These are phyloP conservation scores for Aphidius colemani DNA, from an alignment of 2,888 invertebrate genomes.

Conservation along the genomic window DNA sequence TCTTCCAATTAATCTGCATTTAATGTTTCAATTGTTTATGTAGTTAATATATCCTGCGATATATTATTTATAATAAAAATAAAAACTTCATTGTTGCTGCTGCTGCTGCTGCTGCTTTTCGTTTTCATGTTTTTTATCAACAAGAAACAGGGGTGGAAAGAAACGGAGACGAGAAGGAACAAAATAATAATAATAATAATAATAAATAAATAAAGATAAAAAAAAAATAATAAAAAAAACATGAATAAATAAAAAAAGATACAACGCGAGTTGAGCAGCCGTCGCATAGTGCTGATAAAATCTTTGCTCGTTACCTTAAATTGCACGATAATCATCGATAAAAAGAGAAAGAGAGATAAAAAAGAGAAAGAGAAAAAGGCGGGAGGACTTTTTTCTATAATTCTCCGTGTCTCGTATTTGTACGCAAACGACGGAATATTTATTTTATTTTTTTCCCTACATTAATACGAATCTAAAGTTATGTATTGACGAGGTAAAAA, in stretches of 20 bases:
- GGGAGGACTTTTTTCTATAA: too few relatives aligned
- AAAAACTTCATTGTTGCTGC: too few relatives aligned
- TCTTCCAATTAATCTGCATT: constrained; percentile 28
- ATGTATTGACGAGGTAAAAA: not conserved
- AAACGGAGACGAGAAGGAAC: too few relatives aligned
- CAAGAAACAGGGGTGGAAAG: not conserved
- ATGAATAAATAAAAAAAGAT: constrained; percentile 5
- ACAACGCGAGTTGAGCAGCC: constrained; percentile 16
- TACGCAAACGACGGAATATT: not conserved
- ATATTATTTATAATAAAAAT: too few relatives aligned
- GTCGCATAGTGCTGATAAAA: constrained; percentile 38
- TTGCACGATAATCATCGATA: constrained; percentile 51
- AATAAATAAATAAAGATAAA: not conserved
- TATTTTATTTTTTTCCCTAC: constrained; percentile 10
- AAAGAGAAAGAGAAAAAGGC: too few relatives aligned
- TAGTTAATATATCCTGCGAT: not conserved
- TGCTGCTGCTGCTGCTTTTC: too few relatives aligned
- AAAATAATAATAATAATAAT: not conserved
- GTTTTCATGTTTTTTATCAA: not conserved
- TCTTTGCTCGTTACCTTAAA: constrained; percentile 41
- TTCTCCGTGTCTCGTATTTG: too few relatives aligned
- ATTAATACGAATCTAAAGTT: constrained; percentile 20
- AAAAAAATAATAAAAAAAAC: not conserved
- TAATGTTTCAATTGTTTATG: constrained; percentile 27
- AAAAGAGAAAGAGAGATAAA: constrained; percentile 12